Conservation (phyloP, 2,113 vertebrate genomes). For the Catharus bicknelli region DNA sequence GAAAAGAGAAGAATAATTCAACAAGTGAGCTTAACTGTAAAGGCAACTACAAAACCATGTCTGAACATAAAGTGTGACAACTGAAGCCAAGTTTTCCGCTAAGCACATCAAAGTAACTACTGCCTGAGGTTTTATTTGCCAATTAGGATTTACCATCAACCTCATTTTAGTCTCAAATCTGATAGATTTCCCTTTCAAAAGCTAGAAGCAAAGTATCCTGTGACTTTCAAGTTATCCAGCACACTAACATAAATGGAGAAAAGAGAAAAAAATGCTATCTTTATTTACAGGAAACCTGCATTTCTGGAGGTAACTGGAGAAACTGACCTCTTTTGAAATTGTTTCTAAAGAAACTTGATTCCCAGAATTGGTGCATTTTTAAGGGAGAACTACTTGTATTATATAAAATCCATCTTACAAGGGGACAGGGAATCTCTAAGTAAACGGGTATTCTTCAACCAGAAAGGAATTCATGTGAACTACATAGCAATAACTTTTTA, state of each 20-base stretch:
- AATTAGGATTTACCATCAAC: neutral
- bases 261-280: neutral
- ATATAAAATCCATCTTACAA: neutral
- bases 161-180: neutral
- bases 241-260: neutral
- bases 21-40: neutral
- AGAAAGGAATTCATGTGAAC: neutral
- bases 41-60: neutral
- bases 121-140: neutral
- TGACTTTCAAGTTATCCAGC: neutral
- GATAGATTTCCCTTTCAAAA: neutral
- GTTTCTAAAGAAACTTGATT: neutral
- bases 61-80: conserved; percentile 10
- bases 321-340: neutral
- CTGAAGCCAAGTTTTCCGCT: neutral
- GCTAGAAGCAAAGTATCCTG: neutral
- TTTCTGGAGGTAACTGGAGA: neutral
- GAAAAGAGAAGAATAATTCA: conserved; percentile 28
- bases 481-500: neutral
- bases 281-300: neutral
- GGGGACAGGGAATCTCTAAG: neutral
- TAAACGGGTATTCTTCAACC: neutral
- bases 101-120: conserved; percentile 13
- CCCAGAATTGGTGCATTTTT: neutral
- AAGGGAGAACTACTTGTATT: neutral